These are phyloP conservation scores for Eupeodes luniger DNA, from an alignment of 2,888 invertebrate species.

Conservation along the genomic window DNA sequence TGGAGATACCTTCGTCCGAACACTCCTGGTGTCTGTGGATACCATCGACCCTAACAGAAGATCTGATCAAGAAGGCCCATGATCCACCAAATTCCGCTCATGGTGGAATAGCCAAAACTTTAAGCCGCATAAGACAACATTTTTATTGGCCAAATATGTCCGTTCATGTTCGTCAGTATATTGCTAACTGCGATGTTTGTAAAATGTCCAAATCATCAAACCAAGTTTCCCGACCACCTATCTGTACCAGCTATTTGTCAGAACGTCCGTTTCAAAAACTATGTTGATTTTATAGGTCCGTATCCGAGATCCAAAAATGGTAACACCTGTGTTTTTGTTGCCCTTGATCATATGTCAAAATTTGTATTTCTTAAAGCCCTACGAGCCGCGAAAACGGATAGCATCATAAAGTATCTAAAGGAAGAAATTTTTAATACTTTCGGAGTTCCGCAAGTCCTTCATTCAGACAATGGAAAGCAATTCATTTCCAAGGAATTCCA, in stretches of 20 bases:
- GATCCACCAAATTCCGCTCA: constrained; percentile 6
- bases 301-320: not conserved
- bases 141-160: not conserved
- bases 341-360: constrained; percentile 4
- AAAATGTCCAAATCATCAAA: not conserved
- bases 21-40: not conserved
- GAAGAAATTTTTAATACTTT: not conserved
- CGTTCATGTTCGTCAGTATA: not conserved
- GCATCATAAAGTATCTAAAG: constrained; percentile 1
- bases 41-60: not conserved
- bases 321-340: constrained; percentile 1
- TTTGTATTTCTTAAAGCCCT: not conserved
- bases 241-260: not conserved
- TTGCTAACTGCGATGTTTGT: not conserved
- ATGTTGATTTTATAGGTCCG: not conserved
- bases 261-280: not conserved
- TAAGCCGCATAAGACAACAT: not conserved
- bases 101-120: not conserved
- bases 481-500: not conserved
- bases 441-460: not conserved
- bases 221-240: not conserved
- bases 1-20: not conserved
- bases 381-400: not conserved
- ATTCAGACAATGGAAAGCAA: not conserved
- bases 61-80: not conserved